Base-by-base conservation (phyloP, 2,888 invertebrate species). In the Schizotus pectinicornis region DNA sequence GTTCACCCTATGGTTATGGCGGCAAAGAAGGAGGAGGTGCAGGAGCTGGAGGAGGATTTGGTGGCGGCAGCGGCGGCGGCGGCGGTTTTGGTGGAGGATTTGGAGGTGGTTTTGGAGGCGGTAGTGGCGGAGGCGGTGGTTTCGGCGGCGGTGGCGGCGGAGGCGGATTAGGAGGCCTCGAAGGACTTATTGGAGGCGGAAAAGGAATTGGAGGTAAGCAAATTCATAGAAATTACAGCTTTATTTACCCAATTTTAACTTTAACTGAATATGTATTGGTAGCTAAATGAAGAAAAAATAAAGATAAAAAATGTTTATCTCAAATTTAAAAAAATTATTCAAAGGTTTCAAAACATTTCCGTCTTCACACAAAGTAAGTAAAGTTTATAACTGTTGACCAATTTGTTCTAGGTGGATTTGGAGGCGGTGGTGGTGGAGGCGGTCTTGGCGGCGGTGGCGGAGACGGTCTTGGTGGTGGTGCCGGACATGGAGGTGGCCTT, bases 391-490 rank as follows among this genome's bases (percentile, higher is more conserved):
- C 22, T 22, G 22, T 22, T 22, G 3, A 22, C 5, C 22, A 5
- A 3, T 22, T 5, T 22, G 22, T 22, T 22, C 22, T 22, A 55
- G 59, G 34, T 31, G 62, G 62, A 14, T 79, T 80, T 79, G 82
- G 80, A 79, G 81, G 81, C 3, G 76, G 75, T 77, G 77, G 76
- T 76, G 75, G 79, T 73, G 77, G 76, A 74, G 79, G 79, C 76
- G 77, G 74, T 31, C 45, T 43, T 6, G 13, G 34, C 11, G 11
- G 11, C 11, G 46, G 46, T 8, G 13, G 30, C 1, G 51, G 43
- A 3, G 45, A 36, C 3, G 34, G 35, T 7, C 14, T 12, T n/a
- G 47, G 47, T 14, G 13, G 13, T n/a, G 47, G 47, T 7, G 37
- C 30, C 14, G 48, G 48, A 2, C 36, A 22, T 9, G 48, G 48